Base-by-base conservation (phyloP, 1,140 invertebrate species). In the Sesamia nonagrioides region DNA sequence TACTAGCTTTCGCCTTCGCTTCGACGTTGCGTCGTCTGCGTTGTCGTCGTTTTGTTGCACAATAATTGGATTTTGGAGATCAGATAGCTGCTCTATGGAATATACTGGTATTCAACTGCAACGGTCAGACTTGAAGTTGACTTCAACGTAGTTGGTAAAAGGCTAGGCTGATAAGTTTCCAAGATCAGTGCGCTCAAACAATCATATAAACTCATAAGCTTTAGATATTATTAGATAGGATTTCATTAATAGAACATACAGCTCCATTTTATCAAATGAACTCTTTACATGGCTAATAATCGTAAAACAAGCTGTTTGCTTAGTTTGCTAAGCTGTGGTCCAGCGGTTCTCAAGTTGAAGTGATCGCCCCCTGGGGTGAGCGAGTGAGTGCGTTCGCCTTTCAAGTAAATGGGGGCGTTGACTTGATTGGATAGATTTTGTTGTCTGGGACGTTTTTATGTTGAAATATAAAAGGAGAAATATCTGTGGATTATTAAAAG, bases 331-430 rank as follows among this genome's bases (percentile, higher is more conserved):
- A 37, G 63, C 15, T 50, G 40, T 6, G 21, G 45, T 69, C 66
- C 66, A 69, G 66, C 42, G 66, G 18, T 50, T 69, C 42, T 69
- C 66, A 69, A 69, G 9, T 42, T 66, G 13, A 66, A 66, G 61
- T 45, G 35, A 66, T 42, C 17, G 61, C n/a, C 8, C 37, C 61
- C n/a, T 0, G 37, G 37, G 37, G 27, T 15, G 15, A 17, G 35
- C 8, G 17, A 33, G 6, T 27, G 42, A n/a, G 63, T 37, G 3
- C 18, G 15, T 5, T 27, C 5, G 21, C 45, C 66, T 48, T 50
- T 69, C n/a, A 21, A 18, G 37, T 40, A 11, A 66, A 50, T n/a
- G 21, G 66, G 66, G 21, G 0, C 63, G 17, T 27, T 15, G 40
- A 27, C 66, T 69, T n/a, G 18, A 15, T 27, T 33, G 66, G n/a